Percentiles rank a stretch among this genome's conserved stretches.
phyloP scores from a whole-genome alignment of 2,888 invertebrate species.

The Octodonta nipae region DNA sequence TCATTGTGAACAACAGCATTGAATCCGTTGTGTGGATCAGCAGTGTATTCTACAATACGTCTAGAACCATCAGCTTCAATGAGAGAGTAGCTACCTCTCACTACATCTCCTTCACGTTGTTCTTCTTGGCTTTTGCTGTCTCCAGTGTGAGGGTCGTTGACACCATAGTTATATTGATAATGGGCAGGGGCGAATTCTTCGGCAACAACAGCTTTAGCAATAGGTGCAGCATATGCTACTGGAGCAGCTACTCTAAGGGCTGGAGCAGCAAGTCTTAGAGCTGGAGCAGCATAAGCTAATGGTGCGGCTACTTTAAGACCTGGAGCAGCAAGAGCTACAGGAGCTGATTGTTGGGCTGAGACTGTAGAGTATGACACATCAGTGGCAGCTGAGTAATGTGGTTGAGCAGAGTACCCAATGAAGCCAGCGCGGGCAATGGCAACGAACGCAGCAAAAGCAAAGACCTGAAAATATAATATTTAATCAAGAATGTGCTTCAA shows the following conservation, averaged over 20 bases:
- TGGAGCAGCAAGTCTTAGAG: neutral
- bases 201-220: slow-evolving; percentile 16
- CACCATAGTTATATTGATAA: slow-evolving; percentile 13
- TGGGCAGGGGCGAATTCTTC: slow-evolving; percentile 13
- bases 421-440: slow-evolving; percentile 12
- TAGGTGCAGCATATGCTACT: slow-evolving; percentile 11
- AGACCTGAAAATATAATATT: slow-evolving; percentile 10
- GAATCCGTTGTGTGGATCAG: slow-evolving; percentile 40
- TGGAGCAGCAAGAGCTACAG: slow-evolving; percentile 14
- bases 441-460: slow-evolving; percentile 13
- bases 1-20: slow-evolving; percentile 40
- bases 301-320: slow-evolving; percentile 16
- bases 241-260: slow-evolving; percentile 36
- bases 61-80: slow-evolving; percentile 40
- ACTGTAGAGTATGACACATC: slow-evolving; percentile 22
- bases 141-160: slow-evolving; percentile 29
- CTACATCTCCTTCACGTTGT: slow-evolving; percentile 37
- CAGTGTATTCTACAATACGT: slow-evolving; percentile 39
- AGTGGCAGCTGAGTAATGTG: slow-evolving; percentile 10
- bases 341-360: too few relatives aligned
- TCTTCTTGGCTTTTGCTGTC: slow-evolving; percentile 41
- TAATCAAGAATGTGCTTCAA: too few relatives aligned
- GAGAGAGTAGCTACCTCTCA: slow-evolving; percentile 38
- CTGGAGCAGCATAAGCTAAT: slow-evolving; percentile 1
- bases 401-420: slow-evolving; percentile 10